These are phyloP conservation scores for Notechis scutatus DNA, from an alignment of 2,113 vertebrate genomes.

Conservation along the genomic window DNA sequence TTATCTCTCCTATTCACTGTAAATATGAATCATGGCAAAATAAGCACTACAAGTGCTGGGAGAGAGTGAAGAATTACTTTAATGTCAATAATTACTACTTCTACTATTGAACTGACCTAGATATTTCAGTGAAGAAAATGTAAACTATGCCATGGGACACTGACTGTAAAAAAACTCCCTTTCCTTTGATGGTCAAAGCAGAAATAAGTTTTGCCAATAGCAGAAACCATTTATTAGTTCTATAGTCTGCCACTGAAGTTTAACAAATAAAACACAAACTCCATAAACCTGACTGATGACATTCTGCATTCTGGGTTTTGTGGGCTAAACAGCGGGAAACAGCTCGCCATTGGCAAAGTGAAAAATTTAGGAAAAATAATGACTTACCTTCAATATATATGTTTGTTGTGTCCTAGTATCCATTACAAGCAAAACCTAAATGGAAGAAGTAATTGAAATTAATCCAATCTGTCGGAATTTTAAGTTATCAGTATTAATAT, in stretches of 20 bases:
- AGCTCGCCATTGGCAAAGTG: constrained; percentile 16
- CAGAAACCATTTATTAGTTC: background rate
- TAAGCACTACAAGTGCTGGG: background rate
- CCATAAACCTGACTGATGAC: background rate
- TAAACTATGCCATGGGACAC: background rate
- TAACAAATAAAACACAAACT: background rate
- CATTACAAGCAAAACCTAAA: constrained; percentile 95
- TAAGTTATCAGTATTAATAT: background rate
- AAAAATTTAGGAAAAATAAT: constrained; percentile 29
- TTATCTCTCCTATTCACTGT: background rate
- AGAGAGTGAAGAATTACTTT: background rate
- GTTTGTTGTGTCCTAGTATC: constrained; percentile 94
- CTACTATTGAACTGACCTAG: background rate
- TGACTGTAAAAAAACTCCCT: background rate
- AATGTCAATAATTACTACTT: background rate
- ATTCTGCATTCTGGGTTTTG: background rate
- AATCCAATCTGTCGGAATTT: background rate
- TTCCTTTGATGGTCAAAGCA: background rate
- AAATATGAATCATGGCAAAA: background rate
- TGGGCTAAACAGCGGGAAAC: background rate
- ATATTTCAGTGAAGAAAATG: background rate
- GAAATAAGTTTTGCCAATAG: background rate
- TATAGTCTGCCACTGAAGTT: background rate
- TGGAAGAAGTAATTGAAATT: constrained; percentile 37
- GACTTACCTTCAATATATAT: constrained; percentile 94